Evolutionary conservation across 2,888 invertebrate genomes (phyloP).

Genomic region (Xestia xanthographa): DNA sequence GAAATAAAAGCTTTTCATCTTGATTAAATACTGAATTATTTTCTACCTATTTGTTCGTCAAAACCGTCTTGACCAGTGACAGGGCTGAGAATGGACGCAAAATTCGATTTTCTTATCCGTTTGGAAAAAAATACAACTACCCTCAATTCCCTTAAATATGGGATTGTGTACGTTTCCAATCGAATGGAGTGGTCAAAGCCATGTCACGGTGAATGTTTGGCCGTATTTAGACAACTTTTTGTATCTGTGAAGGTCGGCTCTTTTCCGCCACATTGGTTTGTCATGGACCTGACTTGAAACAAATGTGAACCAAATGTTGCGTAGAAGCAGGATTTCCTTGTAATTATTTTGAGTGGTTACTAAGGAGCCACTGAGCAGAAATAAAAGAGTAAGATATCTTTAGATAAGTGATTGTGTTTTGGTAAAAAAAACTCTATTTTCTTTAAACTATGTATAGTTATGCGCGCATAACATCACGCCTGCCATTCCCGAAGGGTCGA

Average conservation of each 20-base stretch:
- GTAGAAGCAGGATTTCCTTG: slow-evolving; percentile 61
- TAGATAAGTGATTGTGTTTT: background rate
- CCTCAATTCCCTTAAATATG: slow-evolving; percentile 6
- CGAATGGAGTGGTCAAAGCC: slow-evolving; percentile 41
- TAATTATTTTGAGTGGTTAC: slow-evolving; percentile 42
- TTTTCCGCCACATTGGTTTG: slow-evolving; percentile 62
- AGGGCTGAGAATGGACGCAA: background rate
- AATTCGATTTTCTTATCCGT: slow-evolving; percentile 7
- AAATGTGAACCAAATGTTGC: slow-evolving; percentile 52
- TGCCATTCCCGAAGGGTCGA: background rate
- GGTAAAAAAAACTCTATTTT: background rate
- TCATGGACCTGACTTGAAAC: slow-evolving; percentile 49
- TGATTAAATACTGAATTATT: slow-evolving; percentile 28
- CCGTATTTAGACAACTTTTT: slow-evolving; percentile 56
- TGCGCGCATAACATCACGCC: background rate
- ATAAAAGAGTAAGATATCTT: background rate
- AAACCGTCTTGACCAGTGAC: background rate
- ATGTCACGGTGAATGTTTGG: slow-evolving; percentile 54
- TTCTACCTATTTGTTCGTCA: background rate
- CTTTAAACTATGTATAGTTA: background rate
- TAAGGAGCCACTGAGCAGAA: slow-evolving; percentile 18
- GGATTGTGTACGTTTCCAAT: slow-evolving; percentile 13
- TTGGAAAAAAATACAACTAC: slow-evolving; percentile 20
- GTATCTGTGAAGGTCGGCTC: slow-evolving; percentile 53
- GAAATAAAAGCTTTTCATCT: slow-evolving; percentile 21